Conservation (phyloP, 1,140 invertebrate genomes). For the Probaryconus sp. region DNA sequence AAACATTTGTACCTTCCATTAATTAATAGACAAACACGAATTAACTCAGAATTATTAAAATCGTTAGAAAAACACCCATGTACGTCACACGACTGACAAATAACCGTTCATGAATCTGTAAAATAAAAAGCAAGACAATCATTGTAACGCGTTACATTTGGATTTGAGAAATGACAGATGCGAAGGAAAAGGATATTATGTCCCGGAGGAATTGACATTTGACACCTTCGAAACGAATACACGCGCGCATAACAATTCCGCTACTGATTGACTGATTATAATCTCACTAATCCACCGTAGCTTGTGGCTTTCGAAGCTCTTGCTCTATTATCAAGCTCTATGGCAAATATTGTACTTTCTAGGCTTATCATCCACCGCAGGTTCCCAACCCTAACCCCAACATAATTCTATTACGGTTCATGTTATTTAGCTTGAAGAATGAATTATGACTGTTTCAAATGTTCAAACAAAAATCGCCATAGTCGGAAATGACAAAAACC, state of each 20-base stretch:
- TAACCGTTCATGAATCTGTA: too few relatives aligned
- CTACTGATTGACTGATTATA: conserved; percentile 57
- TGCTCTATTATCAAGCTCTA: conserved; percentile 51
- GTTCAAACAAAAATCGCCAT: too few relatives aligned
- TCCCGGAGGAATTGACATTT: conserved; percentile 38
- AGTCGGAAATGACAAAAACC: too few relatives aligned
- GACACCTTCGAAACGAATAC: conserved; percentile 33
- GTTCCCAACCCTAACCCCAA: conserved; percentile 35
- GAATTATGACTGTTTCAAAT: too few relatives aligned
- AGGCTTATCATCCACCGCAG: conserved; percentile 34
- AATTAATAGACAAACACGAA: too few relatives aligned
- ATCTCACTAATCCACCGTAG: conserved; percentile 52
- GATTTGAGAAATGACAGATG: conserved; percentile 30
- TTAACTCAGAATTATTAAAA: too few relatives aligned
- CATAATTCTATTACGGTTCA: conserved; percentile 42
- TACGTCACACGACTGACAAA: too few relatives aligned
- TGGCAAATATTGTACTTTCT: conserved; percentile 41
- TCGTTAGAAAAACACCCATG: too few relatives aligned
- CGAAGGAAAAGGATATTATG: conserved; percentile 21
- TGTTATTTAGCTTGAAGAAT: conserved; percentile 22
- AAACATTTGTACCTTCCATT: too few relatives aligned
- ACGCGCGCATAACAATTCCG: conserved; percentile 39
- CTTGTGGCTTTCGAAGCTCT: conserved; percentile 36
- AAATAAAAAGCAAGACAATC: conserved; percentile 6
- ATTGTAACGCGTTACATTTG: too few relatives aligned